Percentiles rank a stretch among this genome's conserved stretches.
Evolutionary conservation across 2,113 vertebrate species (phyloP).

Genomic region (Neolamprologus falcicula): DNA sequence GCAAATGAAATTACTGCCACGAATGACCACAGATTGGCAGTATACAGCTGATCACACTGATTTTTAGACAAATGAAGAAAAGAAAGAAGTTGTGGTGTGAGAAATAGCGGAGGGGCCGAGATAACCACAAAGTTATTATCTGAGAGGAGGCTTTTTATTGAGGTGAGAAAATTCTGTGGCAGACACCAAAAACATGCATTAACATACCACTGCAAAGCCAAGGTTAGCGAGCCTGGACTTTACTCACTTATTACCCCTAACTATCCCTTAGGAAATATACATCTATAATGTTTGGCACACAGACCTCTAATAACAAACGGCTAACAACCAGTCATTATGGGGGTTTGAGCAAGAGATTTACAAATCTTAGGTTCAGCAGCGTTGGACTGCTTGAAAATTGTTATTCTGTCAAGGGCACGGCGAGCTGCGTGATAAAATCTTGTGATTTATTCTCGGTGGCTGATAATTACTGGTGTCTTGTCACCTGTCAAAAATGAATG

Average conservation of each 20-base stretch:
- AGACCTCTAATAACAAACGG: constrained; percentile 75
- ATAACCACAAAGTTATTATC: neutral
- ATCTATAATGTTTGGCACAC: constrained; percentile 72
- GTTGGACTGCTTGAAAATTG: constrained; percentile 65
- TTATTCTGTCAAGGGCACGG: constrained; percentile 65
- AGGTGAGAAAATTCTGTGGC: constrained; percentile 72
- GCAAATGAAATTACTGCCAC: neutral
- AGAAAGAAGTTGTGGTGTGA: neutral
- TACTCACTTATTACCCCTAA: constrained; percentile 76
- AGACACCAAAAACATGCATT: constrained; percentile 73
- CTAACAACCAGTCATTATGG: constrained; percentile 75
- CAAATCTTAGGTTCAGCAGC: constrained; percentile 69
- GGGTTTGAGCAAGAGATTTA: constrained; percentile 71
- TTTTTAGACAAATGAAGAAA: neutral
- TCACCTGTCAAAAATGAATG: constrained; percentile 69
- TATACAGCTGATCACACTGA: neutral
- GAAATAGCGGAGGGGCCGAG: neutral
- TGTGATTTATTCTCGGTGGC: constrained; percentile 73
- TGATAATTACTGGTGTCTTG: constrained; percentile 77
- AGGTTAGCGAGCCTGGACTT: constrained; percentile 67
- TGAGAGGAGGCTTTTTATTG: constrained; percentile 61
- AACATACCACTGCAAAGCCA: constrained; percentile 76
- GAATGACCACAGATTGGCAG: neutral
- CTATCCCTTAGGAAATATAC: constrained; percentile 71
- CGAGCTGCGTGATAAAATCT: constrained; percentile 62